Conservation (phyloP, 2,888 invertebrate genomes). For the Suillia variegata region DNA sequence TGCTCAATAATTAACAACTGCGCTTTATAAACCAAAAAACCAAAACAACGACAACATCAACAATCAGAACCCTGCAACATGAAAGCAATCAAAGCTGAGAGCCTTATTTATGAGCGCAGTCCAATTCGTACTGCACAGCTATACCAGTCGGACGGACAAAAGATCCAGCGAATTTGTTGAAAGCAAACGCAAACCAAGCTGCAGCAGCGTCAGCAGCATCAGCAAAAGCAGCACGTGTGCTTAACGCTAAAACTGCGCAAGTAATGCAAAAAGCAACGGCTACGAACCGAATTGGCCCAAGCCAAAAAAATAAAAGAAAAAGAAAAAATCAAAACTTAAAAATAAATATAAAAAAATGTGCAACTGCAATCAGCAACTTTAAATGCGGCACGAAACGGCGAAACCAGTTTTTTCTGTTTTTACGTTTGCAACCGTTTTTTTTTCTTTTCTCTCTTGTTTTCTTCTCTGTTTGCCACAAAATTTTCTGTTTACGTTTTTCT, state of each 20-base stretch:
- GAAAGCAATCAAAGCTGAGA: constrained; percentile 8
- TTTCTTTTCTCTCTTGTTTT: too few relatives aligned
- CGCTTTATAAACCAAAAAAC: neutral
- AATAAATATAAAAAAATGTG: constrained; percentile 14
- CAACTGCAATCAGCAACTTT: neutral
- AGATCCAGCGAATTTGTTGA: constrained; percentile 10
- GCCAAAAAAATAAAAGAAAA: neutral
- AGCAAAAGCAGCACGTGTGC: constrained; percentile 32
- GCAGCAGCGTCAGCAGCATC: neutral
- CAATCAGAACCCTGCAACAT: too few relatives aligned
- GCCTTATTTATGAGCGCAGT: constrained; percentile 14
- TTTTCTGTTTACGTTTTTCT: constrained; percentile 14
- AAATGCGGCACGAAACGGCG: neutral
- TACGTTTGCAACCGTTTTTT: constrained; percentile 7
- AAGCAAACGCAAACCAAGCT: neutral
- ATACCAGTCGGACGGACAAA: neutral
- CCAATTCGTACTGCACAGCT: neutral
- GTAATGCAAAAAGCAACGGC: neutral
- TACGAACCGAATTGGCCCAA: constrained; percentile 6
- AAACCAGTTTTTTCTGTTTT: constrained; percentile 30
- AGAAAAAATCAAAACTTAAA: constrained; percentile 15
- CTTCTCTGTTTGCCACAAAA: too few relatives aligned
- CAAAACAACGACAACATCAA: too few relatives aligned
- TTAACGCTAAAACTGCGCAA: constrained; percentile 22
- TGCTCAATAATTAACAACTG: constrained; percentile 24